Conservation (phyloP, 1,140 invertebrate species). For the Cyrtorhinus lividipennis region DNA sequence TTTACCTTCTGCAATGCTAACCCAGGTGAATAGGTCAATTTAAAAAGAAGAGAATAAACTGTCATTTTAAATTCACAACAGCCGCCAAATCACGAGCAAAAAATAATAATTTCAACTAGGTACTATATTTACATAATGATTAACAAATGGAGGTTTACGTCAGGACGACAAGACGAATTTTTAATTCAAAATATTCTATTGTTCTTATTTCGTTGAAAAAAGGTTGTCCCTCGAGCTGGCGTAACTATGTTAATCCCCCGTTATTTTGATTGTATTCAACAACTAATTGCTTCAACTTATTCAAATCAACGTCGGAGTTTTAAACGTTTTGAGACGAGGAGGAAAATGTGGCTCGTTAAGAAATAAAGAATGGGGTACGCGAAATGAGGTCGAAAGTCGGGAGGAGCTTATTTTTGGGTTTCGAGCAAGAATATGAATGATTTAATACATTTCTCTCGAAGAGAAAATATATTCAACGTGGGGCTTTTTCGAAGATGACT, state of each 20-base stretch:
- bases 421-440: neutral
- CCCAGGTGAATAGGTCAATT: too few relatives aligned
- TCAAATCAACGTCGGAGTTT: neutral
- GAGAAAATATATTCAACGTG: neutral
- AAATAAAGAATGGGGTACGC: neutral
- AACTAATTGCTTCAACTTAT: neutral
- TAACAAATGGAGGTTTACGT: too few relatives aligned
- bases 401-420: too few relatives aligned
- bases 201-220: neutral
- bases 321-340: neutral
- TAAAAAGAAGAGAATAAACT: too few relatives aligned
- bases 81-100: too few relatives aligned
- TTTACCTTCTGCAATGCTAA: too few relatives aligned
- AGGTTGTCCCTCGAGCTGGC: neutral
- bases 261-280: neutral
- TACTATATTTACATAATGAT: too few relatives aligned
- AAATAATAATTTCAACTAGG: too few relatives aligned
- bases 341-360: neutral
- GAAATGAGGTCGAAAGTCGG: neutral
- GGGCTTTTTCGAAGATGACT: neutral
- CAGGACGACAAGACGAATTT: too few relatives aligned
- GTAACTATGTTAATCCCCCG: neutral
- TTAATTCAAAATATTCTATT: neutral
- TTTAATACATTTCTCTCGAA: neutral
- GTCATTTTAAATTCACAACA: too few relatives aligned